Conservation (phyloP, 2,113 vertebrate species). For the Cyanoderma ruficeps region DNA sequence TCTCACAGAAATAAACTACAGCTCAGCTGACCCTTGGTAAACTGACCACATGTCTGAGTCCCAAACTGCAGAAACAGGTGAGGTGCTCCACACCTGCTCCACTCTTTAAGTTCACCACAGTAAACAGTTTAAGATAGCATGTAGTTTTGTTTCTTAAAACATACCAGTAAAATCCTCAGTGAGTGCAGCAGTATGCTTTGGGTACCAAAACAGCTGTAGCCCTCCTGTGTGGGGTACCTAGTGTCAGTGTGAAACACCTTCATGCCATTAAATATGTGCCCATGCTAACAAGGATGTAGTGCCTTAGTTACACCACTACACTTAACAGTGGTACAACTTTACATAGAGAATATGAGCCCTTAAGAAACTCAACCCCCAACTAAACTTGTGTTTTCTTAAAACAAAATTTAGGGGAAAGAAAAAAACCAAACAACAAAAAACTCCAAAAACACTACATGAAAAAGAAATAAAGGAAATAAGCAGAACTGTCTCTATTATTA, state of each 20-base stretch:
- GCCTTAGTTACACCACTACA: not conserved
- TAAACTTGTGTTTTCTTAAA: not conserved
- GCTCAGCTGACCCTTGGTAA: not conserved
- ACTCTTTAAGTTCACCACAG: not conserved
- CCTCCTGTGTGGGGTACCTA: not conserved
- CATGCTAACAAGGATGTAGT: not conserved
- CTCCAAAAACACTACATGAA: not conserved
- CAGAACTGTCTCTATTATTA: conserved; percentile 52
- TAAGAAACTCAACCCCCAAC: not conserved
- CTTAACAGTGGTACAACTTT: not conserved
- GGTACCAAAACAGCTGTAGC: not conserved
- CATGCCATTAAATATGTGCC: not conserved
- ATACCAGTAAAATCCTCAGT: not conserved
- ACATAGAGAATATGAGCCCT: not conserved
- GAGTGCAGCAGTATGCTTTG: not conserved
- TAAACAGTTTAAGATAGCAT: not conserved
- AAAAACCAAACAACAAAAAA: not conserved
- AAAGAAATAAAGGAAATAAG: conserved; percentile 57
- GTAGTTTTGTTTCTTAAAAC: not conserved
- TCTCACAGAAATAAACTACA: not conserved
- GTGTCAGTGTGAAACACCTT: not conserved
- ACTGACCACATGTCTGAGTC: not conserved
- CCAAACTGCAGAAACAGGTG: not conserved
- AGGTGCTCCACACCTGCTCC: not conserved
- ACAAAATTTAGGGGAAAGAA: not conserved